Percentiles rank a stretch among this genome's conserved stretches.
Conservation (phyloP, 2,888 invertebrate genomes). For the Epirrita christyi region DNA sequence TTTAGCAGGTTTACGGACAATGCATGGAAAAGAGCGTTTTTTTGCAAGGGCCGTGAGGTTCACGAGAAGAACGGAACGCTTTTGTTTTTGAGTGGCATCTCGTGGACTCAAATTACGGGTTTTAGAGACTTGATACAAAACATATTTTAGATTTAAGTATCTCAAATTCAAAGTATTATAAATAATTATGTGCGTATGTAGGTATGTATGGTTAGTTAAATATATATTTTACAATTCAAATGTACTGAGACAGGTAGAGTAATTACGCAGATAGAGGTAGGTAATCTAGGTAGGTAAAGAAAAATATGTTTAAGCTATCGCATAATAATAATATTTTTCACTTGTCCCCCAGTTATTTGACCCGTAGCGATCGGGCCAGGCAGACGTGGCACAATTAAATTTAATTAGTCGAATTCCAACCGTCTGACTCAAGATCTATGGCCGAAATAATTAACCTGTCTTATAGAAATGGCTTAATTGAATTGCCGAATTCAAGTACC, state of each 20-base stretch:
- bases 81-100: constrained; percentile 41
- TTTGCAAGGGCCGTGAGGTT: constrained; percentile 36
- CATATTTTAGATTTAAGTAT: constrained; percentile 18
- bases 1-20: constrained; percentile 58
- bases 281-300: background rate
- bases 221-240: no score
- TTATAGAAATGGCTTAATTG: constrained; percentile 35
- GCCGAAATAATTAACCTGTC: constrained; percentile 41
- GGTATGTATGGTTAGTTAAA: no score
- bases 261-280: background rate
- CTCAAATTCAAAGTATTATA: no score
- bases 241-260: no score
- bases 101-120: constrained; percentile 23
- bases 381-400: constrained; percentile 36
- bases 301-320: background rate
- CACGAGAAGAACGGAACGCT: constrained; percentile 37
- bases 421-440: constrained; percentile 25
- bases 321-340: background rate
- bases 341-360: constrained; percentile 10
- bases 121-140: constrained; percentile 25
- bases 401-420: constrained; percentile 38
- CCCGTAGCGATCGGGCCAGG: constrained; percentile 17
- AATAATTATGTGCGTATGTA: no score
- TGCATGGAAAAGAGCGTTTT: constrained; percentile 47
- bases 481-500: constrained; percentile 31